These are phyloP conservation scores for Smutsia gigantea DNA, from an alignment of 2,797 vertebrate species.

Conservation along the genomic window DNA sequence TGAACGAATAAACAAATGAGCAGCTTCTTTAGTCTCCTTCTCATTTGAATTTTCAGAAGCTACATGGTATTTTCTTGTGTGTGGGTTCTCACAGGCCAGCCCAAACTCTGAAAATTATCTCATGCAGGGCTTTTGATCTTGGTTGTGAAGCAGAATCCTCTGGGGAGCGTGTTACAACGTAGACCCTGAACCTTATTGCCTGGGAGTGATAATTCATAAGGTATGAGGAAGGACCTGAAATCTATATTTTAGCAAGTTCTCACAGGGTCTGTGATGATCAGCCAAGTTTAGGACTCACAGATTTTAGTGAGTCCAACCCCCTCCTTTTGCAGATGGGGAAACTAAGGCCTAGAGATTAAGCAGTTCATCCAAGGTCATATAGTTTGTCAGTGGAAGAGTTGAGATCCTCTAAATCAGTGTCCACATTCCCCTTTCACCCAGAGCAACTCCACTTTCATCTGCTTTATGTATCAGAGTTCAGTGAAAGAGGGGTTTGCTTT, in stretches of 20 bases:
- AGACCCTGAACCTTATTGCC: neutral
- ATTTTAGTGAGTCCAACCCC: neutral
- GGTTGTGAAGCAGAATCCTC: neutral
- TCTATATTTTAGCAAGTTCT: neutral
- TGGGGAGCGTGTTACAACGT: neutral
- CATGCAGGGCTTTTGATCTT: neutral
- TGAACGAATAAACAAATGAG: neutral
- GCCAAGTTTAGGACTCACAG: neutral
- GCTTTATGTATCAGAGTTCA: neutral
- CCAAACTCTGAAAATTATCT: neutral
- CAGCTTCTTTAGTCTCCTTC: neutral
- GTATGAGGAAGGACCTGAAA: neutral
- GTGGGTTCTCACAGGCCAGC: neutral
- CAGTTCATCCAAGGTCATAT: neutral
- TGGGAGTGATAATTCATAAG: neutral
- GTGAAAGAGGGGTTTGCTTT: neutral
- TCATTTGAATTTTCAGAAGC: slow-evolving; percentile 12
- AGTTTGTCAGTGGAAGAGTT: neutral
- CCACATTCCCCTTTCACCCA: neutral
- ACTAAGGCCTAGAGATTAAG: neutral
- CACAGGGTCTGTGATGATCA: neutral
- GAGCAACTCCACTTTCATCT: neutral
- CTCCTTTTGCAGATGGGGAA: neutral
- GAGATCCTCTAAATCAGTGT: neutral
- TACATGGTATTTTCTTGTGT: slow-evolving; percentile 1